Evolutionary conservation across 2,888 invertebrate species (phyloP).

Genomic region (Eristalinus sepulchralis): DNA sequence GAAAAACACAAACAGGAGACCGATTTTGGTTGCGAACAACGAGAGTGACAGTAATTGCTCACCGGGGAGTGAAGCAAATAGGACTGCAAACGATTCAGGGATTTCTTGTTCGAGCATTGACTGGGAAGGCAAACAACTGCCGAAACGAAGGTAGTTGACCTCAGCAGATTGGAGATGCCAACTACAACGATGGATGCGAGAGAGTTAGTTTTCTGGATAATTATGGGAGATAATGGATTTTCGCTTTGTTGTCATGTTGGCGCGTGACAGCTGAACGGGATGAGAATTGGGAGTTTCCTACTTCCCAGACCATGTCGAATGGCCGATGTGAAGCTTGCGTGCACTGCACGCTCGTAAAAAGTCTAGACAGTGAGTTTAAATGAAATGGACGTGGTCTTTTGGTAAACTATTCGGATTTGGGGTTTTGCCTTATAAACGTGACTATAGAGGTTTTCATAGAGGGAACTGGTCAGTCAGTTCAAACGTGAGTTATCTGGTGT

Average conservation of each 20-base stretch:
- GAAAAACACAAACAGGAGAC: not conserved
- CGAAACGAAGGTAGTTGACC: not conserved
- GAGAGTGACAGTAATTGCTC: not conserved
- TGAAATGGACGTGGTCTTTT: not conserved
- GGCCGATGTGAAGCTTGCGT: not conserved
- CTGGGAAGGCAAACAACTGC: not conserved
- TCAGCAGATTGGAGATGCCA: not conserved
- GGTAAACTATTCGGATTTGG: too few species aligned
- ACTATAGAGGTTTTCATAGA: too few species aligned
- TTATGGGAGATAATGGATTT: not conserved
- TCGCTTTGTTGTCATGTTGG: not conserved
- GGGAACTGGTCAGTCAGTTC: too few species aligned
- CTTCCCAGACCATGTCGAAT: not conserved
- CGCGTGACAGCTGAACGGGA: not conserved
- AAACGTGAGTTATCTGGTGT: too few species aligned
- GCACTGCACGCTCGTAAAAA: not conserved
- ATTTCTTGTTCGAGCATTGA: not conserved
- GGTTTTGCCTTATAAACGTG: too few species aligned
- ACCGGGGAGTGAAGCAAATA: not conserved
- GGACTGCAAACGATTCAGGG: not conserved
- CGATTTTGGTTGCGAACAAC: not conserved
- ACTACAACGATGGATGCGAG: not conserved
- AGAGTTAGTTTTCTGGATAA: not conserved
- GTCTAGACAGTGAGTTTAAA: not conserved
- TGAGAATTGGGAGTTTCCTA: not conserved